Conservation (phyloP, 1,140 invertebrate genomes). For the Trichonephila inaurata region DNA sequence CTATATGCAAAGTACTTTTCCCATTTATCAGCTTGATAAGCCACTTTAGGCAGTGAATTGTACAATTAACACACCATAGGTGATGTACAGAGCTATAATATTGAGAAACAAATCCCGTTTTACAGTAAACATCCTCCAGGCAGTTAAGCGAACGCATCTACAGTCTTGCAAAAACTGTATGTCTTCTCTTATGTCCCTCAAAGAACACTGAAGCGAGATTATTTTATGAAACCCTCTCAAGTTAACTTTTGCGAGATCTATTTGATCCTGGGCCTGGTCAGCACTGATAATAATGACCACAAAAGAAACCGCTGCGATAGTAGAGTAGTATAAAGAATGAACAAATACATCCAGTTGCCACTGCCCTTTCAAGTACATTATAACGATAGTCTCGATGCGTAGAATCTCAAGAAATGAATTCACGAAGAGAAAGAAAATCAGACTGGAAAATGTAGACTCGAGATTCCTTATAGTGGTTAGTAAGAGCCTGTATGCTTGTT, state of each 20-base stretch:
- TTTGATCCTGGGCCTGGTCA: neutral
- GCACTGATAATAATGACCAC: neutral
- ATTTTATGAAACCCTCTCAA: neutral
- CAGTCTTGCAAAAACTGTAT: neutral
- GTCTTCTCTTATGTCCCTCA: neutral
- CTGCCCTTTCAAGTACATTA: constrained; percentile 7
- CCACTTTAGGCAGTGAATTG: neutral
- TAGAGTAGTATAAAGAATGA: constrained; percentile 11
- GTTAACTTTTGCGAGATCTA: neutral
- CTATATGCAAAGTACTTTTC: too few species aligned
- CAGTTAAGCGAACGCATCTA: neutral
- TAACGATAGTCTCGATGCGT: neutral
- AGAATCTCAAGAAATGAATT: constrained; percentile 32
- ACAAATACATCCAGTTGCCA: constrained; percentile 8
- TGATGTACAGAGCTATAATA: neutral
- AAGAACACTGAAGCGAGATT: neutral
- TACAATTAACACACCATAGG: neutral
- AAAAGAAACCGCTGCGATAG: neutral
- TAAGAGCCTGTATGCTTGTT: neutral
- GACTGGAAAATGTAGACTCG: neutral
- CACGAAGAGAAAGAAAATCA: constrained; percentile 1
- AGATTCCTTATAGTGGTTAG: neutral
- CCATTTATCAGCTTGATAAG: neutral
- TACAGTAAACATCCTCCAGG: constrained; percentile 6
- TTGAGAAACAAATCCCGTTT: constrained; percentile 20